Evolutionary conservation across 2,888 invertebrate species (phyloP).

Genomic region (Patella depressa): DNA sequence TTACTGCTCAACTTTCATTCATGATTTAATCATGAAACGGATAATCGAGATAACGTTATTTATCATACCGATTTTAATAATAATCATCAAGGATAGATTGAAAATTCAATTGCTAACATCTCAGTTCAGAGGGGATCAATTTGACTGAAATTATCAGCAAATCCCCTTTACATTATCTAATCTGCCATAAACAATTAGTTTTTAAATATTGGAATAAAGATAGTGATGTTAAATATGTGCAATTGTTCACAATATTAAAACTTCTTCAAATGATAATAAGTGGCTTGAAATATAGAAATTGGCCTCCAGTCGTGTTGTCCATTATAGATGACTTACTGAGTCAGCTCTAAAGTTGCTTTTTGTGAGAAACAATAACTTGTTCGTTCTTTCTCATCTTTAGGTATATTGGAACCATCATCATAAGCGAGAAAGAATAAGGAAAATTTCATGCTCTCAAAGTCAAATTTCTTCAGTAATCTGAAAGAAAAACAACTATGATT

Average conservation of each 20-base stretch:
- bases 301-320: no score
- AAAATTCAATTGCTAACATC: no score
- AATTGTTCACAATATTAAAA: not conserved
- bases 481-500: conserved; percentile 16
- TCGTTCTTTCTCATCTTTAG: conserved; percentile 80
- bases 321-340: conserved; percentile 80
- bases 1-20: no score
- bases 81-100: no score
- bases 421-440: conserved; percentile 93
- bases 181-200: not conserved
- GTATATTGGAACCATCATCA: conserved; percentile 82
- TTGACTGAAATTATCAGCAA: no score
- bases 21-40: no score
- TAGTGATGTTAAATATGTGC: not conserved
- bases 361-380: conserved; percentile 84
- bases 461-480: conserved; percentile 84
- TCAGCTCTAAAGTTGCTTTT: conserved; percentile 90
- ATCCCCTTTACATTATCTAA: no score
- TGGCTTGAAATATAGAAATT: no score
- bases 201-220: not conserved
- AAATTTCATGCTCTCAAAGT: conserved; percentile 91
- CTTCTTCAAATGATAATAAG: not conserved
- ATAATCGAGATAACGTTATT: no score
- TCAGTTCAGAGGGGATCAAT: no score
- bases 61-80: no score